A percentile compares a stretch with the other conserved stretches of the same genome.
Conservation (phyloP, 2,797 vertebrate genomes). For the Synaphobranchus kaupii region DNA sequence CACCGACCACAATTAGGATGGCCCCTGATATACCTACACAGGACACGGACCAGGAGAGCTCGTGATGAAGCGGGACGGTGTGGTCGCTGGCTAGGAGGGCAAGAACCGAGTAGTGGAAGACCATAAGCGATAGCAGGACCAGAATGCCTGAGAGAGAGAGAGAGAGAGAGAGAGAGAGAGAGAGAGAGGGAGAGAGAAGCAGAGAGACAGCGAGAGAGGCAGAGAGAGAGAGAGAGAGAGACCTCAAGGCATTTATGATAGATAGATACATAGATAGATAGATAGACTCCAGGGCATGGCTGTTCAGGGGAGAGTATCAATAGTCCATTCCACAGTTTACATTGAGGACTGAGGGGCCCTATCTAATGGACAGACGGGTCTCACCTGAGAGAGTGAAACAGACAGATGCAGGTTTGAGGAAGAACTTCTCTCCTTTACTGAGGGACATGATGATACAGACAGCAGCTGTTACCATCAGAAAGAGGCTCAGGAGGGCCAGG, state of each 20-base stretch:
- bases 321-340: no score
- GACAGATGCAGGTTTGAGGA: conserved; percentile 82
- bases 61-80: conserved; percentile 72
- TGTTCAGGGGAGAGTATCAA: no score
- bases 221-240: conserved; percentile 35
- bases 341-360: background rate
- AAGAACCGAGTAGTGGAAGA: conserved; percentile 82
- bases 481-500: conserved; percentile 78
- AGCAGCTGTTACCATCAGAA: conserved; percentile 80
- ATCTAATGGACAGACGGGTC: conserved; percentile 11
- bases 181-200: no score
- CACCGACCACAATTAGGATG: conserved; percentile 73
- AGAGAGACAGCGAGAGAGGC: no score
- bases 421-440: conserved; percentile 82
- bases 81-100: conserved; percentile 73
- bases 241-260: no score
- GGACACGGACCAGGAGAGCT: conserved; percentile 84
- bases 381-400: conserved; percentile 85
- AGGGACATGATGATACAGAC: conserved; percentile 83
- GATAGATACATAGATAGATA: background rate
- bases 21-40: conserved; percentile 74
- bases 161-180: background rate
- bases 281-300: background rate
- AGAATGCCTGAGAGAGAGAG: conserved; percentile 69
- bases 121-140: conserved; percentile 74